Conservation (phyloP, 2,113 vertebrate species). For the Podarcis cretensis region DNA sequence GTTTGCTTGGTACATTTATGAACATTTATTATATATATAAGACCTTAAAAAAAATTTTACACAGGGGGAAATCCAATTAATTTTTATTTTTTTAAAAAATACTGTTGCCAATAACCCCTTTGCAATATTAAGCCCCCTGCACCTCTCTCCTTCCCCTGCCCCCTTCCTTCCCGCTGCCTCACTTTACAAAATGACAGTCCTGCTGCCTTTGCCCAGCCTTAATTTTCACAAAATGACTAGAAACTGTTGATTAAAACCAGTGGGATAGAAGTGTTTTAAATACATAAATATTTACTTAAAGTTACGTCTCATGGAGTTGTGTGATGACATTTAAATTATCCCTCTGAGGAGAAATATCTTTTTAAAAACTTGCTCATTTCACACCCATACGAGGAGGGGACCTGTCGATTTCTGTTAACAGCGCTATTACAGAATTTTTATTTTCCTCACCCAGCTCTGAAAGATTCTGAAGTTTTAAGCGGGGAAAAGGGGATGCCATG, state of each 20-base stretch:
- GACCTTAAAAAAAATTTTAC: no score
- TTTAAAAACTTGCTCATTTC: no score
- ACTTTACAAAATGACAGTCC: neutral
- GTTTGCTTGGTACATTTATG: no score
- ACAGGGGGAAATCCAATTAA: no score
- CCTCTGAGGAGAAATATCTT: no score
- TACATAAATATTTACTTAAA: neutral
- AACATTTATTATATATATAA: no score
- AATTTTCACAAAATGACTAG: neutral
- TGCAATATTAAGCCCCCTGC: no score
- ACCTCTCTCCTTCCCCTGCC: neutral
- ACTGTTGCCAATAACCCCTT: no score
- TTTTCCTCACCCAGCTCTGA: neutral
- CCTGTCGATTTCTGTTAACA: neutral
- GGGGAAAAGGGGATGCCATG: constrained; percentile 15
- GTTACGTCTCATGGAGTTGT: neutral
- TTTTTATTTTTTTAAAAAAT: no score
- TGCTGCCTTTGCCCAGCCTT: neutral
- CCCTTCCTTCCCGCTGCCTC: neutral
- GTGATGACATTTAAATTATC: neutral
- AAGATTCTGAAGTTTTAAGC: neutral
- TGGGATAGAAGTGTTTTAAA: neutral
- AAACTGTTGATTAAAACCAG: neutral
- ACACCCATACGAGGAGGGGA: no score
- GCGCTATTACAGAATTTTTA: neutral